These are phyloP conservation scores for Homalodisca vitripennis DNA, from an alignment of 1,140 invertebrate species.

Conservation along the genomic window DNA sequence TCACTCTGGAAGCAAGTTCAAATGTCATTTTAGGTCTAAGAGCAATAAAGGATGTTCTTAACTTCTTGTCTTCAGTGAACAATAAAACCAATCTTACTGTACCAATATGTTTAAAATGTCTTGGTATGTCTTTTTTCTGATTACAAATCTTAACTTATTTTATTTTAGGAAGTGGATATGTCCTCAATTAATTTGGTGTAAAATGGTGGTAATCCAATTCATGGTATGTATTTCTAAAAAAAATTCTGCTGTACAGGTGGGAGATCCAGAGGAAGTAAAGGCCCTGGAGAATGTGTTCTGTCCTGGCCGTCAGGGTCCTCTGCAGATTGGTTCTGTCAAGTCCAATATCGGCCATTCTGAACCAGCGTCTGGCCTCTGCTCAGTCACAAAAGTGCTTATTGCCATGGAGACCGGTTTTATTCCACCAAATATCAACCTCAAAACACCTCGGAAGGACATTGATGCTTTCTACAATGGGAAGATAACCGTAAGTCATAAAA, in stretches of 20 bases:
- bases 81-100: no score
- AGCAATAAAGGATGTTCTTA: no score
- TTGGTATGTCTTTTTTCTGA: no score
- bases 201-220: no score
- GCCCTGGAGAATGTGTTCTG: constrained; percentile 84
- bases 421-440: constrained; percentile 72
- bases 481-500: constrained; percentile 50
- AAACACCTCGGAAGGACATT: constrained; percentile 65
- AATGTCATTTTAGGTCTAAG: no score
- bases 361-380: constrained; percentile 83
- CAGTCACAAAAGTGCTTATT: constrained; percentile 73
- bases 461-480: constrained; percentile 62
- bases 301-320: constrained; percentile 60
- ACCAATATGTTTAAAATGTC: no score
- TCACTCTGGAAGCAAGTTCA: no score
- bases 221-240: background rate
- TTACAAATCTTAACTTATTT: no score
- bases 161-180: no score
- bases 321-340: constrained; percentile 88
- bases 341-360: constrained; percentile 94
- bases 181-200: no score
- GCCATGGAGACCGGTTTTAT: constrained; percentile 67
- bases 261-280: constrained; percentile 85
- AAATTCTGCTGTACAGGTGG: constrained; percentile 59
- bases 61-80: no score